These are phyloP conservation scores for Pristionchus pacificus DNA, from an alignment of 1,140 invertebrate species.

Conservation along the genomic window DNA sequence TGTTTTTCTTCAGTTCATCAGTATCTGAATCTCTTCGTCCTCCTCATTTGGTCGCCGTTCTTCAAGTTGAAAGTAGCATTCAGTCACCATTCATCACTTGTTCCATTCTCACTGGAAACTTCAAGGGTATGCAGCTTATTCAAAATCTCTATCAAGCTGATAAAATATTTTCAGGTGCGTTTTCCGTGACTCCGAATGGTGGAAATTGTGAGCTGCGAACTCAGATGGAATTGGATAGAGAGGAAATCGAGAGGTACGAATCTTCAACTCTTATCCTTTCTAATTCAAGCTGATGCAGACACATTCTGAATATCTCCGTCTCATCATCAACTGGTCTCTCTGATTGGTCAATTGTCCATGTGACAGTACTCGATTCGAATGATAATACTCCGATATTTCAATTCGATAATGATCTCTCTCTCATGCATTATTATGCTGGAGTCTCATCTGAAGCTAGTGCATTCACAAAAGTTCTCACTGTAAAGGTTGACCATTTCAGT, in stretches of 20 bases:
- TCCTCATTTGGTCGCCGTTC: conserved; percentile 44
- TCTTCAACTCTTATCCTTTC: background rate
- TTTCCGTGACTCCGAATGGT: conserved; percentile 28
- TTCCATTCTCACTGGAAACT: conserved; percentile 49
- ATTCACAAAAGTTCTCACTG: conserved; percentile 40
- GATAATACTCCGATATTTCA: conserved; percentile 36
- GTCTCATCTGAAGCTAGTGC: conserved; percentile 38
- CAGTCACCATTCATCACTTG: conserved; percentile 55
- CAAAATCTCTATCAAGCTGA: conserved; percentile 18
- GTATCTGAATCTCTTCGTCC: conserved; percentile 48
- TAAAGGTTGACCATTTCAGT: conserved; percentile 36
- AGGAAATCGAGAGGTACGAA: conserved; percentile 38
- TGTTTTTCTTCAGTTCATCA: conserved; percentile 48
- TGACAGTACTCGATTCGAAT: conserved; percentile 38
- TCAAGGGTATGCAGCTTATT: conserved; percentile 46
- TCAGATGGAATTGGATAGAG: conserved; percentile 48
- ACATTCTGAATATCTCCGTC: conserved; percentile 51
- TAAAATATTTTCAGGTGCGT: conserved; percentile 30
- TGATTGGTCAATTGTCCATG: conserved; percentile 42
- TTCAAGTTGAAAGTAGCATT: conserved; percentile 49
- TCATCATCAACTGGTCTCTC: conserved; percentile 39
- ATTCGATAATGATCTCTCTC: conserved; percentile 35
- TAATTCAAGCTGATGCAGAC: conserved; percentile 26
- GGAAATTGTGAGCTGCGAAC: conserved; percentile 54
- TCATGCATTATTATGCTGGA: conserved; percentile 42